Percentiles rank a stretch among this genome's conserved stretches.
phyloP scores from a whole-genome alignment of 2,113 vertebrate species.

The Baryphthengus martii region DNA sequence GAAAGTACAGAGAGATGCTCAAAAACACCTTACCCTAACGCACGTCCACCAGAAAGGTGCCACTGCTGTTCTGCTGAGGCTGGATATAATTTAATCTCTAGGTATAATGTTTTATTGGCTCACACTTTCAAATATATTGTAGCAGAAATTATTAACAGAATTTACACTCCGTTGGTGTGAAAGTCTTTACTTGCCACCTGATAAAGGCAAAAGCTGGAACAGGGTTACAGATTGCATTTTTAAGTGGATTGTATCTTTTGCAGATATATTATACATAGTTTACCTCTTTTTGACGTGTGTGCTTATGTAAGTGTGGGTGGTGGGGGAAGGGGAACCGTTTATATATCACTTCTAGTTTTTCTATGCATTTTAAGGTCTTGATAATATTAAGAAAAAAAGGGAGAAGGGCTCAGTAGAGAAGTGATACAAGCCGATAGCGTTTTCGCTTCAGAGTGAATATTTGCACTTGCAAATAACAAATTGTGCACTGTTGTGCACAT shows the following conservation, averaged over 20 bases:
- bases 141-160: constrained; percentile 10
- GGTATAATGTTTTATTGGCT: background rate
- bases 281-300: background rate
- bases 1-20: background rate
- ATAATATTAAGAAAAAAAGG: background rate
- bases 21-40: background rate
- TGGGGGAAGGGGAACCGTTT: background rate
- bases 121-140: background rate
- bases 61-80: background rate
- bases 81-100: background rate
- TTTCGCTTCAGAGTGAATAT: background rate
- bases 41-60: background rate
- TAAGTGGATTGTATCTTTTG: constrained; percentile 10
- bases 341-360: background rate
- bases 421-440: background rate
- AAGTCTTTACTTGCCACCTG: background rate
- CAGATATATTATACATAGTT: background rate
- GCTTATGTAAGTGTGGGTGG: background rate
- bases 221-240: background rate
- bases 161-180: background rate
- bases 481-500: background rate
- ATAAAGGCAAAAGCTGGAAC: background rate
- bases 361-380: background rate
- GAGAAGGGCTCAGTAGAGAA: background rate
- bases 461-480: background rate